Conservation (phyloP, 2,888 invertebrate genomes). For the Lycophotia porphyrea region DNA sequence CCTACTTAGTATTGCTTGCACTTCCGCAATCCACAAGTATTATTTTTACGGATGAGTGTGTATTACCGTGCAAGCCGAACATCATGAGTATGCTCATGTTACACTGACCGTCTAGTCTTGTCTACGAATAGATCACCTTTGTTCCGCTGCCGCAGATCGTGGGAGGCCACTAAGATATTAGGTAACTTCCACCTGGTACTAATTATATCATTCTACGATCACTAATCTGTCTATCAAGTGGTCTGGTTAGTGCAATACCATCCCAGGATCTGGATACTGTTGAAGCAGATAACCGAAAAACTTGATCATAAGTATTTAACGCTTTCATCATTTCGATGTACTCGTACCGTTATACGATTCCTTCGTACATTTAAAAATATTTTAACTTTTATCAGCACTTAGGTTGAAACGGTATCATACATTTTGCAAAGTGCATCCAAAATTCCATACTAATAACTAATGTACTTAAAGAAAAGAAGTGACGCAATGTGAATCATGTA, state of each 20-base stretch:
- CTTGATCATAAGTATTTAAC: not conserved
- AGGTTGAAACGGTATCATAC: not conserved
- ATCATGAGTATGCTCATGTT: constrained; percentile 42
- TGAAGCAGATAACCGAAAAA: constrained; percentile 13
- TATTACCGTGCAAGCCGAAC: constrained; percentile 39
- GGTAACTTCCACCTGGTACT: constrained; percentile 48
- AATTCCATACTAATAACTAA: constrained; percentile 2
- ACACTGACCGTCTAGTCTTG: constrained; percentile 30
- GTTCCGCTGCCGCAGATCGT: constrained; percentile 42
- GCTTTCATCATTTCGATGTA: not conserved
- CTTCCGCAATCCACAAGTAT: constrained; percentile 45
- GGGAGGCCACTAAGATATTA: constrained; percentile 18
- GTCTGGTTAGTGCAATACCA: constrained; percentile 22
- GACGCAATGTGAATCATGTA: constrained; percentile 15
- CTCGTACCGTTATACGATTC: constrained; percentile 19
- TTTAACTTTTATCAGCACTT: constrained; percentile 29
- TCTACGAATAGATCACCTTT: constrained; percentile 62
- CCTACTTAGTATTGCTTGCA: constrained; percentile 6
- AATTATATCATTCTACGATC: constrained; percentile 28
- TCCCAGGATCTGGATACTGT: not conserved
- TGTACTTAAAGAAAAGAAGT: constrained; percentile 10
- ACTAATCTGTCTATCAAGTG: constrained; percentile 2
- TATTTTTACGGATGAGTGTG: constrained; percentile 47
- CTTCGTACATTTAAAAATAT: constrained; percentile 6
- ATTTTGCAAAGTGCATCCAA: constrained; percentile 18